These are phyloP conservation scores for Rhea americana DNA, from an alignment of 2,113 vertebrate species.

Conservation along the genomic window DNA sequence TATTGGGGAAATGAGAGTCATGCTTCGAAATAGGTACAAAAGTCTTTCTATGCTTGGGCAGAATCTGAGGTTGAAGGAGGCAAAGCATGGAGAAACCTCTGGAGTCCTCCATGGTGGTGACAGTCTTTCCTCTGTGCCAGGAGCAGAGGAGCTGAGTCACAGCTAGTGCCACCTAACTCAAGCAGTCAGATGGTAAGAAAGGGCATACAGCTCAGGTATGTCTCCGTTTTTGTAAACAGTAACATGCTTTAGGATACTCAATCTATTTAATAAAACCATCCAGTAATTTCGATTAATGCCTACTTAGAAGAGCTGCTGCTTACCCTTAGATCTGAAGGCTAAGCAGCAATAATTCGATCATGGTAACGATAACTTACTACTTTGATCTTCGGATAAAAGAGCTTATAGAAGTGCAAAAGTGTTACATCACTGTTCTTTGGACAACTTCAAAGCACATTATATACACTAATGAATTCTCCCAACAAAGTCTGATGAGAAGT, in stretches of 20 bases:
- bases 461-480: conserved; percentile 54
- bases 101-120: not conserved
- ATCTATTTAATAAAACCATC: conserved; percentile 30
- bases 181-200: not conserved
- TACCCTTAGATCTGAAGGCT: conserved; percentile 61
- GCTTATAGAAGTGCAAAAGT: conserved; percentile 52
- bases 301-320: conserved; percentile 44
- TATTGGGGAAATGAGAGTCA: not conserved
- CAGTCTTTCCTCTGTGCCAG: not conserved
- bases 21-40: not conserved
- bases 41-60: not conserved
- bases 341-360: conserved; percentile 59
- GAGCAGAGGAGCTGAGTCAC: not conserved
- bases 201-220: accelerated
- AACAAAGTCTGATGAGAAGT: conserved; percentile 12
- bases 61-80: not conserved
- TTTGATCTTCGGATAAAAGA: conserved; percentile 72
- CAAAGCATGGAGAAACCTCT: not conserved
- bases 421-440: conserved; percentile 53
- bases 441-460: conserved; percentile 59
- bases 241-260: not conserved
- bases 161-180: not conserved
- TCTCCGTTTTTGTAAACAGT: not conserved
- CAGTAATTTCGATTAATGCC: conserved; percentile 41
- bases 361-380: conserved; percentile 45